Base-by-base conservation (phyloP, 2,113 vertebrate species). In the Lycocorax pyrrhopterus region DNA sequence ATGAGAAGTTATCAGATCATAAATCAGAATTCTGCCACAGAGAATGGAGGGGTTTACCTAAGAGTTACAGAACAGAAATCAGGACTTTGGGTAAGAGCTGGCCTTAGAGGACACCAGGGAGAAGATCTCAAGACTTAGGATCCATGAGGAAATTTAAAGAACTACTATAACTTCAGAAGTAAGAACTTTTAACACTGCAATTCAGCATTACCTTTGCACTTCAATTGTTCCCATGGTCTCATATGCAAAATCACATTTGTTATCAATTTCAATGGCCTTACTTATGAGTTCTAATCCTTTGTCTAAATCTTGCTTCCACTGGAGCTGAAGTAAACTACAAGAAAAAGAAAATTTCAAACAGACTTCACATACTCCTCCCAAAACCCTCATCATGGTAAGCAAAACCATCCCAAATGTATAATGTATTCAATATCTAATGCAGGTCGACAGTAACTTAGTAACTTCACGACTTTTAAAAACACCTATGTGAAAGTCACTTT, bases 161-260 rank as follows among this genome's bases (percentile, higher is more conserved):
- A 89, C 32, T 66, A 5, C 18, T 84, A 12, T 59, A 30, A 56
- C 73, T 90, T 74, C 32, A 79, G 22, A 49, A 67, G 16, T 63
- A 41, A 46, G 56, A 92, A 75, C 29, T 62, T 32, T 71, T 12
- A 87, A 69, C 46, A 25, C 53, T n/a, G 17, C 18, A 75, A 30
- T 52, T 78, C 35, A 87, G 55, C 39, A 92, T 98, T 97, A 99
- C 99, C 99, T 99, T 95, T 99, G 99, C 63, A 99, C 99, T 98
- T 99, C 99, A 91, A 99, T 99, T 94, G 99, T 99, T 97, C 99
- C 99, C 99, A 99, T 99, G 25, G 99, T 99, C 98, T 99, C 99
- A 55, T 99, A 99, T 17, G 99, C 99, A 98, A 99, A 99, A 97
- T 99, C 99, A 97, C 99, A 99, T 97, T 99, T 99, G 98, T 99